Evolutionary conservation across 2,797 vertebrate species (phyloP), one percentile per base, ranked within the genome.

Genomic region (Anisognathus igniventris): DNA sequence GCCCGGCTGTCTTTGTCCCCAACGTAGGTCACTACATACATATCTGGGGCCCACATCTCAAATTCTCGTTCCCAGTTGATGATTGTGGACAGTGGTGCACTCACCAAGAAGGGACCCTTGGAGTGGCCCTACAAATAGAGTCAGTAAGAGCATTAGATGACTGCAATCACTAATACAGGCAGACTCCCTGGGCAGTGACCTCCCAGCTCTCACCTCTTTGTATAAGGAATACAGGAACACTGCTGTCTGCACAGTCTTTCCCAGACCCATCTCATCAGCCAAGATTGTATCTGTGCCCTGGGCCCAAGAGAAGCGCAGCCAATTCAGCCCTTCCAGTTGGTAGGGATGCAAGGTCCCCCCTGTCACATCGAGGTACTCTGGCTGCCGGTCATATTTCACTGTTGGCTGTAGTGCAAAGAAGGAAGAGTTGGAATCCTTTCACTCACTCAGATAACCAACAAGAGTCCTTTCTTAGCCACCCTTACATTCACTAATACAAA

Each of bases 21-120:
- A 0, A 99, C 98, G 0, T 99, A 99, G 30, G 99, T 99, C 77
- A 99, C 99, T 74, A 99, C 99, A 6, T 99, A 99, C 98, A 99
- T 99, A 95, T 99, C 99, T 7, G 99, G 99, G 27, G 99, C 99
- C 99, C 99, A 99, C 99, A 99, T 98, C 97, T 99, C 99, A 97
- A 99, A 99, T 97, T 99, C 99, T 72, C 99, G 98, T 90, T 99
- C 99, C 99, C 99, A 99, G 97, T 99, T 99, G 96, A 99, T 99
- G 96, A 99, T 99, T 90, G 99, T 99, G 91, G 99, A 99, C 81
- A 99, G 97, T 3, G 99, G 99, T 27, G 99, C 99, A 19, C 99
- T 99, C 93, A 99, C 99, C 95, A 99, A 97, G 96, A 99, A 99
- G 15, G 99, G 99, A 74, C 99, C 99, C 97, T 99, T 99, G 33